Evolutionary conservation across 2,888 invertebrate species (phyloP).

Genomic region (Pyralis farinalis): DNA sequence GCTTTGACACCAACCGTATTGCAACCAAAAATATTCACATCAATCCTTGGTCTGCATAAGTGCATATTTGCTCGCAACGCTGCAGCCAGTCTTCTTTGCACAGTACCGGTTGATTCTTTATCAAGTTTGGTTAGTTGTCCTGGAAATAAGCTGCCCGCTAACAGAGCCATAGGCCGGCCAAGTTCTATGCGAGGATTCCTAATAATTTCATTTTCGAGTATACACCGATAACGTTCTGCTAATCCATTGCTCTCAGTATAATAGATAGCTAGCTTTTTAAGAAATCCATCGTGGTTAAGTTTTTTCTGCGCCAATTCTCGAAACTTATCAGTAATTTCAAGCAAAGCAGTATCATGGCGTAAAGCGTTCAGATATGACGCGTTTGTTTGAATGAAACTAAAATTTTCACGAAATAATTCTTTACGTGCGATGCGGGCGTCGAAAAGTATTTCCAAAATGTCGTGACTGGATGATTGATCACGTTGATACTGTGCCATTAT

Average conservation of each 20-base stretch:
- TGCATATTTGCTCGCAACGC: slow-evolving; percentile 41
- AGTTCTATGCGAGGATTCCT: slow-evolving; percentile 1
- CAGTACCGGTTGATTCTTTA: slow-evolving; percentile 10
- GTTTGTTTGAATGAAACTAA: slow-evolving; percentile 34
- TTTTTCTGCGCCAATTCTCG: slow-evolving; percentile 19
- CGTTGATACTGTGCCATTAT: slow-evolving; percentile 26
- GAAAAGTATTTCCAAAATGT: slow-evolving; percentile 35
- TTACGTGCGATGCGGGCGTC: slow-evolving; percentile 38
- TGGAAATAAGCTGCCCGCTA: slow-evolving; percentile 2
- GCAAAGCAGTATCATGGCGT: slow-evolving; percentile 34
- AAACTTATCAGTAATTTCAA: slow-evolving; percentile 28
- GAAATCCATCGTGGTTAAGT: slow-evolving; percentile 32
- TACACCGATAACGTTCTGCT: slow-evolving; percentile 23
- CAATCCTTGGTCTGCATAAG: slow-evolving; percentile 32
- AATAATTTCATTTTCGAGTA: background rate
- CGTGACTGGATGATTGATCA: slow-evolving; percentile 20
- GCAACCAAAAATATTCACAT: slow-evolving; percentile 37
- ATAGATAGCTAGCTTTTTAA: slow-evolving; percentile 40
- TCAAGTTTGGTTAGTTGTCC: slow-evolving; percentile 18
- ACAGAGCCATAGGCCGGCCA: slow-evolving; percentile 6
- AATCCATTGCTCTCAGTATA: slow-evolving; percentile 45
- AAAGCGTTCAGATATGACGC: slow-evolving; percentile 49
- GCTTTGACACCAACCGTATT: slow-evolving; percentile 40
- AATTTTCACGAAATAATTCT: slow-evolving; percentile 37
- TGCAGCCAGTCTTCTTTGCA: slow-evolving; percentile 24